Percentiles rank a stretch among this genome's conserved stretches.
phyloP scores from a whole-genome alignment of 2,888 invertebrate genomes.

The Acleris emargana region DNA sequence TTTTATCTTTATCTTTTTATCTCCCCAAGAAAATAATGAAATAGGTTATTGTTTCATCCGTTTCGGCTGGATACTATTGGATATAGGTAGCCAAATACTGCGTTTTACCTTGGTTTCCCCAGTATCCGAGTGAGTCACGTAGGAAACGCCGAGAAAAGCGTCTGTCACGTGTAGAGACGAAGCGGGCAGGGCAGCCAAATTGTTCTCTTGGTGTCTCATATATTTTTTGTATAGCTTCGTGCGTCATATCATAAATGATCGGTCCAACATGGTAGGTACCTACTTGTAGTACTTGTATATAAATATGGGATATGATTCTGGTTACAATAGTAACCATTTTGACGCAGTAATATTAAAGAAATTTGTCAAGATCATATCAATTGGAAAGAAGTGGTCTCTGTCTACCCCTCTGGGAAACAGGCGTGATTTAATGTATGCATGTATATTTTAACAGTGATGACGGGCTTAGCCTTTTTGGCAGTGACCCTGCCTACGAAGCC shows the following conservation, averaged over 20 bases:
- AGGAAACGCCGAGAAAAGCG: constrained; percentile 21
- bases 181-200: constrained; percentile 20
- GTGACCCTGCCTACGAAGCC: too few species aligned
- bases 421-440: too few species aligned
- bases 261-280: background rate
- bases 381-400: too few species aligned
- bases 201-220: constrained; percentile 10
- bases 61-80: background rate
- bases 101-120: constrained; percentile 4
- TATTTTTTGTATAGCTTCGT: constrained; percentile 19
- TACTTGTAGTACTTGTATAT: background rate
- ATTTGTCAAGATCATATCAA: too few species aligned
- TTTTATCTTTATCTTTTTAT: too few species aligned
- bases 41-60: too few species aligned
- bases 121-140: constrained; percentile 8
- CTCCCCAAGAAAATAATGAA: too few species aligned
- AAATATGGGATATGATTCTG: background rate
- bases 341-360: too few species aligned
- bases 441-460: too few species aligned
- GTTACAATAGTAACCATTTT: background rate
- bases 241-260: constrained; percentile 2
- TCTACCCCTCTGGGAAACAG: too few species aligned
- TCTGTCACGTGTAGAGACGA: constrained; percentile 16
- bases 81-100: constrained; percentile 11
- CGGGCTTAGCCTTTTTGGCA: too few species aligned